A percentile compares a stretch with the other conserved stretches of the same genome.
Conservation (phyloP, 1,140 invertebrate genomes). For the Nixonia krombeini region DNA sequence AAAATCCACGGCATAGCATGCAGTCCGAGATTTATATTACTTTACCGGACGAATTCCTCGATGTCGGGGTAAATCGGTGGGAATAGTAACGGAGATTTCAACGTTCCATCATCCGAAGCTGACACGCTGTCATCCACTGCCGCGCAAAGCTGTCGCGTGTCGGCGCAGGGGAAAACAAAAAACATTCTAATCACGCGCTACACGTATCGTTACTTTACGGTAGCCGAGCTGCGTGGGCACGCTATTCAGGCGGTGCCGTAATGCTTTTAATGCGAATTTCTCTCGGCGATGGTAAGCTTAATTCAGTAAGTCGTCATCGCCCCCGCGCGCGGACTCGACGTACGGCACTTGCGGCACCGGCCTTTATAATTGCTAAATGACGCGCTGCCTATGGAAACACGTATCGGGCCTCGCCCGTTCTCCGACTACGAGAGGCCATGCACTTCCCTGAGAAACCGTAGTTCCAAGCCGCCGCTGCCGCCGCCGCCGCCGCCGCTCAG, state of each 20-base stretch:
- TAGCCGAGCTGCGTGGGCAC: conserved; percentile 32
- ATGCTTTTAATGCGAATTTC: conserved; percentile 35
- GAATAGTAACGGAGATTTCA: no score
- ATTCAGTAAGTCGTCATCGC: conserved; percentile 42
- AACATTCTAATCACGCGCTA: conserved; percentile 42
- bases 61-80: neutral
- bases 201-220: conserved; percentile 47
- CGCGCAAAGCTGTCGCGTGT: neutral
- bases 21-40: no score
- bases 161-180: conserved; percentile 15
- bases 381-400: conserved; percentile 27
- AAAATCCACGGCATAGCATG: no score
- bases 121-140: neutral
- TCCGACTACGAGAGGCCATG: no score
- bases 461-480: conserved; percentile 11
- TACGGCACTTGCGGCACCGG: conserved; percentile 25
- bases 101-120: neutral
- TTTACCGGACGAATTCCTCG: no score
- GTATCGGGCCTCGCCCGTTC: conserved; percentile 26
- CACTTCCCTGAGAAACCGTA: conserved; percentile 28
- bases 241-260: conserved; percentile 20
- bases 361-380: conserved; percentile 51
- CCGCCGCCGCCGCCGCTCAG: no score
- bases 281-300: conserved; percentile 37
- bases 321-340: conserved; percentile 12